Conservation (phyloP, 2,797 vertebrate genomes). For the Chlorospingus flavigularis region DNA sequence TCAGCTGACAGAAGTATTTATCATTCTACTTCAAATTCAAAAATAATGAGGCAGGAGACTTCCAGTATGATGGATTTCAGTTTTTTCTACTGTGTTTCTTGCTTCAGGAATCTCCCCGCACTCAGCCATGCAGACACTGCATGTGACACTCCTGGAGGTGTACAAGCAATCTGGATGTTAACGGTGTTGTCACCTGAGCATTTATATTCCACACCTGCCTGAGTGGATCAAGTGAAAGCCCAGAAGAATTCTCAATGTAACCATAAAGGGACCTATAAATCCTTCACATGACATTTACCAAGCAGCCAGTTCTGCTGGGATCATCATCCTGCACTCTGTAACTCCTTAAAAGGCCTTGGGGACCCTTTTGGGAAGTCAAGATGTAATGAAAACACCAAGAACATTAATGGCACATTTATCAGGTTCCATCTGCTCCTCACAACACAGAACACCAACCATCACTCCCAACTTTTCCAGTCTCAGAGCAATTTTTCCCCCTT, state of each 20-base stretch:
- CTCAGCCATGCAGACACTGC: neutral
- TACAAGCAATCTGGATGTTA: neutral
- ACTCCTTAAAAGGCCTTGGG: neutral
- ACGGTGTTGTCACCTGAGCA: neutral
- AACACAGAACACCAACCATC: neutral
- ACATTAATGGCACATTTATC: neutral
- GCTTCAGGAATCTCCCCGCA: neutral
- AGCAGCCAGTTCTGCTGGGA: neutral
- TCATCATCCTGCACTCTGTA: neutral
- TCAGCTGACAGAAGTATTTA: neutral
- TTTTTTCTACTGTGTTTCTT: neutral
- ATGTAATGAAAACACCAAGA: neutral
- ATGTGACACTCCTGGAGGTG: neutral
- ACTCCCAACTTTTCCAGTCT: neutral
- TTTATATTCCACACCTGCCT: neutral
- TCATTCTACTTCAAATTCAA: neutral
- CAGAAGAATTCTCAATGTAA: neutral
- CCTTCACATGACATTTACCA: neutral
- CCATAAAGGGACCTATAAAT: neutral
- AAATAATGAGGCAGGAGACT: neutral
- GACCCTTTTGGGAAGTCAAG: neutral
- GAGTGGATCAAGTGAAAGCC: neutral
- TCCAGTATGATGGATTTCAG: neutral
- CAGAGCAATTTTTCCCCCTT: neutral
- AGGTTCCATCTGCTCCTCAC: neutral